These are phyloP conservation scores for Myotis pilosus DNA, from an alignment of 2,797 vertebrate genomes.

Conservation along the genomic window DNA sequence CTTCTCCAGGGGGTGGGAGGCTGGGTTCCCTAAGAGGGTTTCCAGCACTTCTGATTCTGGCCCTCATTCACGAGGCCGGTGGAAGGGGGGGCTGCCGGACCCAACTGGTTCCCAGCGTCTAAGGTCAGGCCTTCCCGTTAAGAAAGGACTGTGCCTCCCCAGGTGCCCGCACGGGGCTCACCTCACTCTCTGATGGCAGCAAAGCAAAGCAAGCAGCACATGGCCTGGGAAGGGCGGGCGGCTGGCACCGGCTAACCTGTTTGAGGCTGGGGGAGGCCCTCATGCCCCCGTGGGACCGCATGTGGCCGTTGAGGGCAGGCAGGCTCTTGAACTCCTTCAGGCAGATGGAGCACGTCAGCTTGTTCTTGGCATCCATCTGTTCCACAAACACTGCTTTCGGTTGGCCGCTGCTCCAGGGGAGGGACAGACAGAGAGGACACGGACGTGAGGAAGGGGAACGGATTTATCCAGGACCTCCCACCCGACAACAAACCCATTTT, in stretches of 20 bases:
- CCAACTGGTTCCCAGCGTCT: background rate
- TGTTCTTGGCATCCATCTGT: slow-evolving; percentile 84
- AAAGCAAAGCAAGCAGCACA: slow-evolving; percentile 84
- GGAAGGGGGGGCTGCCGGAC: background rate
- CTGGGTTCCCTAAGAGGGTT: background rate
- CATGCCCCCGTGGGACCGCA: slow-evolving; percentile 92
- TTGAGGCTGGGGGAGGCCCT: slow-evolving; percentile 87
- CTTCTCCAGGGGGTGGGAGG: background rate
- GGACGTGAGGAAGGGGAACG: background rate
- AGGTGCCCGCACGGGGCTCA: background rate
- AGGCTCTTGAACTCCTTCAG: slow-evolving; percentile 94
- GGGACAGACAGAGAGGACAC: slow-evolving; percentile 60
- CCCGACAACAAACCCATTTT: background rate
- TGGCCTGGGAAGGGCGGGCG: background rate
- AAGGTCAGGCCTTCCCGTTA: background rate
- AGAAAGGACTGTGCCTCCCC: background rate
- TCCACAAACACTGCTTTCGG: slow-evolving; percentile 83
- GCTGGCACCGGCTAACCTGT: slow-evolving; percentile 81
- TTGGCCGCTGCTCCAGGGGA: slow-evolving; percentile 74
- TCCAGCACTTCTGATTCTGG: background rate
- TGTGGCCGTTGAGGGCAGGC: slow-evolving; percentile 95
- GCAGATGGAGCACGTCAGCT: slow-evolving; percentile 91
- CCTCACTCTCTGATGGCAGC: slow-evolving; percentile 50
- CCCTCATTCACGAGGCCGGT: background rate
- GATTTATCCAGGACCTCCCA: background rate